Evolutionary conservation across 2,888 invertebrate genomes (phyloP).

Genomic region (Drosophila mimetica): DNA sequence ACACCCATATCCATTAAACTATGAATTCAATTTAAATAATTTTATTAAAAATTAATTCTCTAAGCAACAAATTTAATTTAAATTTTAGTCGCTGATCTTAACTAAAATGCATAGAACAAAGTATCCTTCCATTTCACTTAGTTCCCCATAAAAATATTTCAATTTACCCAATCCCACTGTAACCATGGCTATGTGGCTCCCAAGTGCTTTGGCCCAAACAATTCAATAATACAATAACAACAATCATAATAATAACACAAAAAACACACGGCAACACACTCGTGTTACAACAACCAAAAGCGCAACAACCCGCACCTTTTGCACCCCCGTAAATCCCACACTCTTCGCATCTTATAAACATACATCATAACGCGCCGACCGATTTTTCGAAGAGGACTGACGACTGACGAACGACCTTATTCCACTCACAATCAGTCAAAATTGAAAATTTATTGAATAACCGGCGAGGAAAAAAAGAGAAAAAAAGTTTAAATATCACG

Average conservation of each 20-base stretch:
- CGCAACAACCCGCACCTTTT: constrained; percentile 44
- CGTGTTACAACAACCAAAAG: constrained; percentile 69
- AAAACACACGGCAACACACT: constrained; percentile 55
- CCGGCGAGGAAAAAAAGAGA: constrained; percentile 49
- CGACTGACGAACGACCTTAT: constrained; percentile 77
- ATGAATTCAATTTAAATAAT: no score
- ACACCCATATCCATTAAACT: no score
- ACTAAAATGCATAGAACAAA: background rate
- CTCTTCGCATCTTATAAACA: constrained; percentile 62
- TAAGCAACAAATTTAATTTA: background rate
- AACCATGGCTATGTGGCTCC: constrained; percentile 39
- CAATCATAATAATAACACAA: constrained; percentile 81
- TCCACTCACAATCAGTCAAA: constrained; percentile 83
- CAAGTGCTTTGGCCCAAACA: constrained; percentile 81
- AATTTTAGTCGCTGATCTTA: background rate
- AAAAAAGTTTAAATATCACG: constrained; percentile 62
- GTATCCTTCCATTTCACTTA: background rate
- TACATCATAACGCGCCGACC: constrained; percentile 79
- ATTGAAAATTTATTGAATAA: constrained; percentile 84
- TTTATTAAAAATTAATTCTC: no score
- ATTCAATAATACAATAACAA: constrained; percentile 81
- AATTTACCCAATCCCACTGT: constrained; percentile 45
- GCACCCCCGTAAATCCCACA: constrained; percentile 17
- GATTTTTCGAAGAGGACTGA: constrained; percentile 55
- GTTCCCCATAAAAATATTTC: background rate